Base-by-base conservation (phyloP, 1,140 invertebrate genomes). In the Bradynema listronoti region DNA sequence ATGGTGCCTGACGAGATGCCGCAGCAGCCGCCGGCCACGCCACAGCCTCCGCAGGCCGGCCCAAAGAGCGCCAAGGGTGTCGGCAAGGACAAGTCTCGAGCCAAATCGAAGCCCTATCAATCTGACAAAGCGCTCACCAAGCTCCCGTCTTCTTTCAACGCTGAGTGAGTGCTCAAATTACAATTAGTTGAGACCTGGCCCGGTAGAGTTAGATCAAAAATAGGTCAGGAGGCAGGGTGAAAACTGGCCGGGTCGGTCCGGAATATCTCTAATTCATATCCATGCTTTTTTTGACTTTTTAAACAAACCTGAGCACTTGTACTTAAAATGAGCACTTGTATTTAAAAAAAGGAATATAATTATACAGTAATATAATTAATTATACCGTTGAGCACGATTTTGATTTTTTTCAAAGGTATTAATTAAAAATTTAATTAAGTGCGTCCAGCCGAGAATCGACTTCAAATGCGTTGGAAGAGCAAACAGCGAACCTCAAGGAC, bases 371-470 rank as follows among this genome's bases (percentile, higher is more conserved):
- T 16, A n/a, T 16, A 33, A 52, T 25, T 14, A 6, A 32, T 56
- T 1, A 33, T 4, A 56, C 3, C 6, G 30, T 30, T 14, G 24
- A 3, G 30, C 19, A 27, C 7, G n/a, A 30, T n/a, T 22, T 58
- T 50, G 25, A 24, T 29, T 11, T 25, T 19, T 29, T 42, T 29
- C 19, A 63, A 29, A 29, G n/a, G 25, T 22, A 25, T 22, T 53
- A 41, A 11, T n/a, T 25, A 33, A 9, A 19, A 0, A 39, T 50
- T 7, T 32, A 29, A 58, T 72, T 68, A 25, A 72, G 52, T 32
- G 68, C 69, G 11, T 62, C 71, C 39, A 68, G 74, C 24, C 49
- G 60, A 27, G 70, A 77, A 64, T 63, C 65, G 0, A 45, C 71
- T 4, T 59, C 57, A 14, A 62, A 73, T 43, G 57, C 45, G 34